Evolutionary conservation across 2,113 vertebrate genomes (phyloP).

Genomic region (Peromyscus polionotus): DNA sequence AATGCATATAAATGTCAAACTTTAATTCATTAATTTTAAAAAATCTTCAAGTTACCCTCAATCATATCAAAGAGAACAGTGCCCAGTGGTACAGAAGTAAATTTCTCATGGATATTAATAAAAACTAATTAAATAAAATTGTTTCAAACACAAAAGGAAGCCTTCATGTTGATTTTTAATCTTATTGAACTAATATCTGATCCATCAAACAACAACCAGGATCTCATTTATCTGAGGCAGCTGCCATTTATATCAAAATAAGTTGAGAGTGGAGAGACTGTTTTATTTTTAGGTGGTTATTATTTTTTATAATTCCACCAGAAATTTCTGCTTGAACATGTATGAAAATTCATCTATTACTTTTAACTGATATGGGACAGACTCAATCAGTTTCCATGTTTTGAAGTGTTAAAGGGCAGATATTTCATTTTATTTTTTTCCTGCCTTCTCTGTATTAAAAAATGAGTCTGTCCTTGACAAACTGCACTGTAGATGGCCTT

Average conservation of each 20-base stretch:
- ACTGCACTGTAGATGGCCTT: background rate
- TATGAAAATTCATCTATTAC: slow-evolving; percentile 59
- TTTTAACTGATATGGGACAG: slow-evolving; percentile 52
- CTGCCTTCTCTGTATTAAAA: slow-evolving; percentile 26
- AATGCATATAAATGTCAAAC: background rate
- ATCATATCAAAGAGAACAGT: background rate
- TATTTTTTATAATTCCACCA: slow-evolving; percentile 35
- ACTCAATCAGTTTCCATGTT: slow-evolving; percentile 43
- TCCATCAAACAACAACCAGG: background rate
- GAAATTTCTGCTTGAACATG: background rate
- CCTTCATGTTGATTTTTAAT: slow-evolving; percentile 19
- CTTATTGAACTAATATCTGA: slow-evolving; percentile 22
- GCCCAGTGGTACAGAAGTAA: background rate
- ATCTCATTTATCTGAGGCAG: slow-evolving; percentile 46
- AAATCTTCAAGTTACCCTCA: background rate
- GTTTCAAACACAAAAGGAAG: slow-evolving; percentile 44
- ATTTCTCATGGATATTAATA: background rate
- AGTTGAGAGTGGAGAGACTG: background rate
- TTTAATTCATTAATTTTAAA: background rate
- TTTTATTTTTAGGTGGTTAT: background rate
- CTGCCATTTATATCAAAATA: slow-evolving; percentile 47
- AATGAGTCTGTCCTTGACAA: slow-evolving; percentile 56
- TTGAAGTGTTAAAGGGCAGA: slow-evolving; percentile 70
- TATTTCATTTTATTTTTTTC: slow-evolving; percentile 71
- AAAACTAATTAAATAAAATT: background rate